Conservation (phyloP, 2,113 vertebrate species). For the Corvus cornix region DNA sequence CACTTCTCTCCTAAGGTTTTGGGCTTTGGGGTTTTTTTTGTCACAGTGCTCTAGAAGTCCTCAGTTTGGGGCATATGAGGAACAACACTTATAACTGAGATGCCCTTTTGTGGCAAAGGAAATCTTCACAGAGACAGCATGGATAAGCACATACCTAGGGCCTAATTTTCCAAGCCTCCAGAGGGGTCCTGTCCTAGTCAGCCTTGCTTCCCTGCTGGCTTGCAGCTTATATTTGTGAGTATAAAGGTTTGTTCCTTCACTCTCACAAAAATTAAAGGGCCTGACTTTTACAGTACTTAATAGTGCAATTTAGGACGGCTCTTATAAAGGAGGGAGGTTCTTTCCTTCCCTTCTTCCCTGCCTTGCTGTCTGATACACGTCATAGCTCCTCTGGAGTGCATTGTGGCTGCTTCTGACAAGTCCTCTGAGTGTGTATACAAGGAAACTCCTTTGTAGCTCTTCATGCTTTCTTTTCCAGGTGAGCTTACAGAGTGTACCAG, state of each 20-base stretch:
- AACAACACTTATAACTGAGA: not conserved
- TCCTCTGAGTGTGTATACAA: not conserved
- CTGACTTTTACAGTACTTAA: not conserved
- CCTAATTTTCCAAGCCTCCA: not conserved
- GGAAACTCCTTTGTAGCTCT: not conserved
- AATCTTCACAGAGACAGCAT: not conserved
- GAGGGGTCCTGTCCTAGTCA: not conserved
- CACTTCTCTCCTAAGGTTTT: not conserved
- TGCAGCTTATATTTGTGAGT: not conserved
- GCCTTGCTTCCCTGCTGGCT: not conserved
- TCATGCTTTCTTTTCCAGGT: not conserved
- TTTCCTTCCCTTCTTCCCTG: not conserved
- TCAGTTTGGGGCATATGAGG: not conserved
- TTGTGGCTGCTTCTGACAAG: not conserved
- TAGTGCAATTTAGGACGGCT: not conserved
- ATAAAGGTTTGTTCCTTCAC: not conserved
- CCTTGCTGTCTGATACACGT: not conserved
- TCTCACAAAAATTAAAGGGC: not conserved
- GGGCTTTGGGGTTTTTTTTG: not conserved
- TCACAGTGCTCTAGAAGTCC: not conserved
- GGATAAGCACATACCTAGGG: not conserved
- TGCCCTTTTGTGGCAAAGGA: not conserved
- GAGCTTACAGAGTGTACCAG: not conserved
- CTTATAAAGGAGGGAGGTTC: not conserved
- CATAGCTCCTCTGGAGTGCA: not conserved